Base-by-base conservation (phyloP, 2,888 invertebrate species). In the Ochropleura plecta region DNA sequence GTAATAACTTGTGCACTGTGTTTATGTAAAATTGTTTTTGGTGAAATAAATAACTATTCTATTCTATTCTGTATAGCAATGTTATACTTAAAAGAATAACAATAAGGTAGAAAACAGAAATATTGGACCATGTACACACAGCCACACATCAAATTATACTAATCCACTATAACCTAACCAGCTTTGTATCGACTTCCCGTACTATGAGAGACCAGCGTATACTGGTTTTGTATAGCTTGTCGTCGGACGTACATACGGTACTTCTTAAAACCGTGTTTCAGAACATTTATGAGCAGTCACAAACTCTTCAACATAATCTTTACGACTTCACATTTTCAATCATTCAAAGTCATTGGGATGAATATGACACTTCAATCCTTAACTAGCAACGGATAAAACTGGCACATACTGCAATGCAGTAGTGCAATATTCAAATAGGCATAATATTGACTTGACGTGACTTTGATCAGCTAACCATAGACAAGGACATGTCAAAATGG, bases 211-310 rank as follows among this genome's bases (percentile, higher is more conserved):
- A 30, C 30, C 30, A 30, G 30, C 30, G 30, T 30, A 30, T 30
- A 30, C 30, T 30, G 30, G 30, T 30, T 30, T 30, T 30, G 30
- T 30, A 30, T 2, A 30, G 30, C 30, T 30, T 30, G 30, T 30
- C 3, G 30, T n/a, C n/a, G n/a, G n/a, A n/a, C 30, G 30, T 30
- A n/a, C 44, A 46, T 46, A 68, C 42, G 16, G 60, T 59, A 62
- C 30, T 18, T 49, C 18, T 12, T 51, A 16, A 40, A 63, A 53
- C 30, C 42, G 30, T 69, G 46, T 30, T 55, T 42, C 20, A 49
- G 20, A 46, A 55, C 14, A 57, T 49, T 82, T 71, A 72, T 82
- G 82, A 49, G 20, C 42, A 55, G 49, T 55, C 77, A 68, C 46
- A 60, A 68, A 55, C 40, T 20, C 18, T 57, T 55, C 30, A 76